phyloP scores from a whole-genome alignment of 2,888 invertebrate genomes.

The Xanthorhoe spadicearia region DNA sequence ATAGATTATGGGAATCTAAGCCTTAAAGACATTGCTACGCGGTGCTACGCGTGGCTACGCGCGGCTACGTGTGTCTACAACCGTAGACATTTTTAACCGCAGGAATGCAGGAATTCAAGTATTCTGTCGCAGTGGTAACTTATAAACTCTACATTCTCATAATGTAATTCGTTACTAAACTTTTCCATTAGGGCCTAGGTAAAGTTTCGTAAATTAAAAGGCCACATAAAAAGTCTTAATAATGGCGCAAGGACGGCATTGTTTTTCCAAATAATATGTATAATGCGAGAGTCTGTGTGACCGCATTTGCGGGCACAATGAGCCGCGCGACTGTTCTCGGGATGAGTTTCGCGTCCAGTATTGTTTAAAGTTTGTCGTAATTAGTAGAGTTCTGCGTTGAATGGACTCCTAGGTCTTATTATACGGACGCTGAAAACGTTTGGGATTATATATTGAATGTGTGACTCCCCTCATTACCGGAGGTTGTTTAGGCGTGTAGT shows the following conservation, averaged over 20 bases:
- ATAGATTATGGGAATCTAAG: slow-evolving; percentile 1
- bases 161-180: slow-evolving; percentile 5
- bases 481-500: slow-evolving; percentile 32
- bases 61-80: slow-evolving; percentile 1
- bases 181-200: slow-evolving; percentile 19
- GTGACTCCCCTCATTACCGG: slow-evolving; percentile 42
- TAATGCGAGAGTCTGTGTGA: slow-evolving; percentile 78
- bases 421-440: slow-evolving; percentile 60
- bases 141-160: neutral
- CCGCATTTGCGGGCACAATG: slow-evolving; percentile 82
- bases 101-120: neutral
- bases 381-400: slow-evolving; percentile 80
- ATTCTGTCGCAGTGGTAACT: neutral
- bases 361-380: slow-evolving; percentile 84
- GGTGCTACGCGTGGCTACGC: slow-evolving; percentile 7
- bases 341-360: slow-evolving; percentile 82
- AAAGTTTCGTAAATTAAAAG: slow-evolving; percentile 48
- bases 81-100: neutral
- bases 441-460: slow-evolving; percentile 44
- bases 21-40: slow-evolving; percentile 4
- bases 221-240: slow-evolving; percentile 76
- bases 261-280: slow-evolving; percentile 83
- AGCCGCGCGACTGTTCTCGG: slow-evolving; percentile 76
- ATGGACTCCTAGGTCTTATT: slow-evolving; percentile 78
- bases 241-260: slow-evolving; percentile 76